These are phyloP conservation scores for Caenorhabditis wallacei DNA, from an alignment of 2,888 invertebrate genomes.

Conservation along the genomic window DNA sequence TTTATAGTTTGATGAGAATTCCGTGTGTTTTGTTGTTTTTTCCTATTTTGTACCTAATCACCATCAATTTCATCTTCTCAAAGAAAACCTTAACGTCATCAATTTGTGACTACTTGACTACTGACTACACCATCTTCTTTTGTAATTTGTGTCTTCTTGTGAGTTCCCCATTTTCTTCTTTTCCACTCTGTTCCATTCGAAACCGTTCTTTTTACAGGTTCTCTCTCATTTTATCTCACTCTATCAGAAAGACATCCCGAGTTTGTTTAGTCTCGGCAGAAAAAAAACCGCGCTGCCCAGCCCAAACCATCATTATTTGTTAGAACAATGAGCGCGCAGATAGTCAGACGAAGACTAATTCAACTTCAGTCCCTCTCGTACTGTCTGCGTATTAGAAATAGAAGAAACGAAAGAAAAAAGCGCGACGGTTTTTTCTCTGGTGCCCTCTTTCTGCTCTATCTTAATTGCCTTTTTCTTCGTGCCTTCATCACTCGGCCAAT, in stretches of 20 bases:
- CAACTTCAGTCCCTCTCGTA: conserved; percentile 35
- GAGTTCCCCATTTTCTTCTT: background rate
- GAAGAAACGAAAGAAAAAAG: background rate
- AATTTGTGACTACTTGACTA: no score
- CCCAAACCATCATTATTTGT: conserved; percentile 46
- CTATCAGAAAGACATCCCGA: conserved; percentile 12
- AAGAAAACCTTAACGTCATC: no score
- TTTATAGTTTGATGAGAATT: no score
- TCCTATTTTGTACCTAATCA: no score
- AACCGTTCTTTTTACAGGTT: background rate
- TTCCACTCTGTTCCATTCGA: background rate
- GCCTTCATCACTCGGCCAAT: background rate
- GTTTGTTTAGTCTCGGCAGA: conserved; percentile 18
- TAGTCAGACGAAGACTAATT: conserved; percentile 18
- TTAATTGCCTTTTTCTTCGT: conserved; percentile 23
- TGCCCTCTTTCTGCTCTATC: conserved; percentile 12
- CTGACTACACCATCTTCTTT: no score
- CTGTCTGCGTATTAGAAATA: conserved; percentile 24
- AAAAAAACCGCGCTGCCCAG: conserved; percentile 1
- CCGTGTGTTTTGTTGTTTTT: no score
- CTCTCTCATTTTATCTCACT: conserved; percentile 6
- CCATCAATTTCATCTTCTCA: no score
- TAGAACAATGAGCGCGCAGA: conserved; percentile 47
- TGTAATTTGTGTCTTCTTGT: background rate
- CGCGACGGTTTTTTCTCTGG: background rate